phyloP scores from a whole-genome alignment of 1,140 invertebrate genomes.

The Tetramorium parvispinum region DNA sequence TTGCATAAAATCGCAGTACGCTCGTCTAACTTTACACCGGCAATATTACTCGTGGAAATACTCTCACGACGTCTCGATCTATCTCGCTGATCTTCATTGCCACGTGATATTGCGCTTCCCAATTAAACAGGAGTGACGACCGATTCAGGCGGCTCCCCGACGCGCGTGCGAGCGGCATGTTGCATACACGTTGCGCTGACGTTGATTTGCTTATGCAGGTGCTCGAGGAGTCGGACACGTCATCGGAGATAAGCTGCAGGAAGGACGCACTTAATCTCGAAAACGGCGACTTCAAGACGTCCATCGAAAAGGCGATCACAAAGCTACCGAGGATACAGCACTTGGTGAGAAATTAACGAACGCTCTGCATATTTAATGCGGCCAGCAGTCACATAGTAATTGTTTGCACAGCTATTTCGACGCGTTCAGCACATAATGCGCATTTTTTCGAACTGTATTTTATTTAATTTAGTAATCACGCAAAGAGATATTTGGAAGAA shows the following conservation, averaged over 20 bases:
- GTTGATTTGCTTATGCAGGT: slow-evolving; percentile 81
- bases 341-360: slow-evolving; percentile 78
- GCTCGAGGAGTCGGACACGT: slow-evolving; percentile 87
- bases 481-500: background rate
- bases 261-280: slow-evolving; percentile 85
- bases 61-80: background rate
- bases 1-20: background rate
- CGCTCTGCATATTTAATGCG: background rate
- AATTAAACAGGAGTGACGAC: slow-evolving; percentile 47
- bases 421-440: background rate
- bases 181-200: slow-evolving; percentile 20
- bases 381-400: background rate
- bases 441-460: slow-evolving; percentile 1
- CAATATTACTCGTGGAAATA: slow-evolving; percentile 18
- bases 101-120: slow-evolving; percentile 3
- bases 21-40: background rate
- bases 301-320: slow-evolving; percentile 85
- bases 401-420: background rate
- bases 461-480: background rate
- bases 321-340: slow-evolving; percentile 86
- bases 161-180: slow-evolving; percentile 9
- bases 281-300: slow-evolving; percentile 84
- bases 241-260: slow-evolving; percentile 86
- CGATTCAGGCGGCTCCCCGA: slow-evolving; percentile 4
- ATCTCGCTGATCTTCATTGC: slow-evolving; percentile 21